Conservation (phyloP, 2,113 vertebrate species). For the Xiphias gladius region DNA sequence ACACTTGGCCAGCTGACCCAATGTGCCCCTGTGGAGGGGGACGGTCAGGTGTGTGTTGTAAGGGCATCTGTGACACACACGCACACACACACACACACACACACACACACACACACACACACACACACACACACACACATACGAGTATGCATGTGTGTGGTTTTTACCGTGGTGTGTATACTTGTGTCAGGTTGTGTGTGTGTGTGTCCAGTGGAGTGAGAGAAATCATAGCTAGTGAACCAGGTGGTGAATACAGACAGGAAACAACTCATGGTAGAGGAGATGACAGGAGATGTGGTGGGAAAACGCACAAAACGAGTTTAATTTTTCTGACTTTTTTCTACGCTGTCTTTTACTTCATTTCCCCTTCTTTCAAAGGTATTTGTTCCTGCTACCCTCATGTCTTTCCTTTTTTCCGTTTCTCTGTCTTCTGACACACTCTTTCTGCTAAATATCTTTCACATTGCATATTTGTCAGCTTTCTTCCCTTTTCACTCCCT, state of each 20-base stretch:
- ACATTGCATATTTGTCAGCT: neutral
- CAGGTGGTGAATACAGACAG: conserved; percentile 75
- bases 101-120: conserved; percentile 4
- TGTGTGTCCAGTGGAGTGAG: conserved; percentile 71
- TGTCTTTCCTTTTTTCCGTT: neutral
- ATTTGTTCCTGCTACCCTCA: neutral
- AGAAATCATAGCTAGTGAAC: conserved; percentile 76
- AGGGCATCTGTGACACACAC: conserved; percentile 20
- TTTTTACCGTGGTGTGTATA: conserved; percentile 44
- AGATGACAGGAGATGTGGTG: conserved; percentile 43
- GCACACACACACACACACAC: neutral
- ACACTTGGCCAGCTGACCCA: conserved; percentile 72
- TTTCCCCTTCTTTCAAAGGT: neutral
- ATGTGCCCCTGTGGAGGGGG: conserved; percentile 48
- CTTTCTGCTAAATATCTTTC: neutral
- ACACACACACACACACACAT: conserved; percentile 5
- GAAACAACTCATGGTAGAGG: conserved; percentile 74
- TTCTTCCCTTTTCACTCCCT: conserved; percentile 7
- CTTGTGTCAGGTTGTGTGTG: conserved; percentile 11
- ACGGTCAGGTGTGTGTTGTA: conserved; percentile 32
- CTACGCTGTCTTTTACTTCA: neutral
- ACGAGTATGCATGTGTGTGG: conserved; percentile 5
- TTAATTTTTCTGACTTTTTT: conserved; percentile 26
- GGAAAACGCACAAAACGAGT: conserved; percentile 21
- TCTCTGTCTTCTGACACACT: neutral